These are phyloP conservation scores for Acropternis orthonyx DNA, from an alignment of 2,797 vertebrate species.

Conservation along the genomic window DNA sequence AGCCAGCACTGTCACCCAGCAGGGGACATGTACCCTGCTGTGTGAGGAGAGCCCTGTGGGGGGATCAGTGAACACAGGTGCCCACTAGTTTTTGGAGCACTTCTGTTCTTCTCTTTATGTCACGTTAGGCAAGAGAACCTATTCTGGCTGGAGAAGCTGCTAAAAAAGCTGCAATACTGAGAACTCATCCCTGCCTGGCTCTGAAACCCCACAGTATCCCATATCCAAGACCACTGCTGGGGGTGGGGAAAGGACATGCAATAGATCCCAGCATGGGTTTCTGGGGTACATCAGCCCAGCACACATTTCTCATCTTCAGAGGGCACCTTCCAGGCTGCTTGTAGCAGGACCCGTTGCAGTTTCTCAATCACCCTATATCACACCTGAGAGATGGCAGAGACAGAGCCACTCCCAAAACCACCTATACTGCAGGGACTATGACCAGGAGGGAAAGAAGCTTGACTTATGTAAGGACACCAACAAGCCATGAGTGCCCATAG, in stretches of 20 bases:
- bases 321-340: background rate
- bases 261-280: background rate
- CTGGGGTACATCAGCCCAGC: background rate
- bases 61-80: background rate
- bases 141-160: background rate
- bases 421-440: background rate
- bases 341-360: background rate
- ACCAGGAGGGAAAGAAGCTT: background rate
- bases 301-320: background rate
- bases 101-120: background rate
- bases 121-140: background rate
- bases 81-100: background rate
- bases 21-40: background rate
- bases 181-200: background rate
- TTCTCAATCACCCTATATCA: background rate
- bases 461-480: background rate
- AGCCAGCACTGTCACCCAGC: background rate
- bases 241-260: background rate
- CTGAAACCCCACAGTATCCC: background rate
- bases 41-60: background rate
- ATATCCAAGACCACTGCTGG: background rate
- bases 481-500: fast-evolving
- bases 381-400: background rate
- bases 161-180: background rate
- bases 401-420: background rate